Evolutionary conservation across 2,888 invertebrate genomes (phyloP).

Genomic region (Callimorpha dominula): DNA sequence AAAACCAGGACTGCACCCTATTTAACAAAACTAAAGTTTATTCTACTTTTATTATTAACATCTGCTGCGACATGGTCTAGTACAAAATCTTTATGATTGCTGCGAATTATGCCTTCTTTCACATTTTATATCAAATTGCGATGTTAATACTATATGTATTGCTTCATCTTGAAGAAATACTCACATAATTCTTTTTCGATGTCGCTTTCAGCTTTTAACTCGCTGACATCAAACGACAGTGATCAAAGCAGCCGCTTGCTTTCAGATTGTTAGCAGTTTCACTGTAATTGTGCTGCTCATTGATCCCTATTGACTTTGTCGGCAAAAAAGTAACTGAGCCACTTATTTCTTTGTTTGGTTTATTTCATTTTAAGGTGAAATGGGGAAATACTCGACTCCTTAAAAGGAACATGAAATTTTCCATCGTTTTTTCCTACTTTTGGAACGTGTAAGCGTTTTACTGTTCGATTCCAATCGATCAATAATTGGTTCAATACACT

Average conservation of each 20-base stretch:
- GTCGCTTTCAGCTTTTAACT: slow-evolving; percentile 9
- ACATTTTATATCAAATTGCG: not conserved
- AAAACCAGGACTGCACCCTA: not conserved
- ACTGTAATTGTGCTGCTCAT: slow-evolving; percentile 19
- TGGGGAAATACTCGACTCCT: not conserved
- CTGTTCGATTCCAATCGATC: not conserved
- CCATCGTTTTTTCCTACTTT: not conserved
- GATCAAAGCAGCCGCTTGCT: slow-evolving; percentile 16
- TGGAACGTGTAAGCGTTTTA: not conserved
- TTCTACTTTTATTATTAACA: not conserved
- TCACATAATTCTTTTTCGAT: not conserved
- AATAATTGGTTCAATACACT: not conserved
- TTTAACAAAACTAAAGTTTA: not conserved
- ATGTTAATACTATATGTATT: not conserved
- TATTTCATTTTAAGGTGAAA: slow-evolving; percentile 13
- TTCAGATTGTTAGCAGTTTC: slow-evolving; percentile 13
- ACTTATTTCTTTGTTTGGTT: slow-evolving; percentile 18
- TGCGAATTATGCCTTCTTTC: not conserved
- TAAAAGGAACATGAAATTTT: not conserved
- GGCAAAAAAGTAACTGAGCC: slow-evolving; percentile 11
- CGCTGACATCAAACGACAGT: slow-evolving; percentile 4
- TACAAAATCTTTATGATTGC: not conserved
- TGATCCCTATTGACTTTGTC: slow-evolving; percentile 21
- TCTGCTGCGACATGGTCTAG: not conserved
- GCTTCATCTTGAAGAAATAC: not conserved